Evolutionary conservation across 2,797 vertebrate genomes (phyloP).

Genomic region (Bradypus variegatus): DNA sequence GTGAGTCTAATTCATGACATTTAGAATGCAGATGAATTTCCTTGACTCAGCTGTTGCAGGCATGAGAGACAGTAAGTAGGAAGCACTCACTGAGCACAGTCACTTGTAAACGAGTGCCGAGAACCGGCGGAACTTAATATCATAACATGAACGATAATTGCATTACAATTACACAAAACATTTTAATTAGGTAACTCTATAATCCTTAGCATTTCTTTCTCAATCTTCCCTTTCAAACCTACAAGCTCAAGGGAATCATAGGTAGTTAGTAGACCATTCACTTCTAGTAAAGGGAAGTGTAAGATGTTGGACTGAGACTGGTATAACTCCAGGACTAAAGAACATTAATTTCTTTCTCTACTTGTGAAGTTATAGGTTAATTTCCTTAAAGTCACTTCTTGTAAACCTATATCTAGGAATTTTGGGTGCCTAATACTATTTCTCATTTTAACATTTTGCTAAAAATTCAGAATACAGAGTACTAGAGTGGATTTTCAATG

Average conservation of each 20-base stretch:
- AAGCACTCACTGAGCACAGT: background rate
- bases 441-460: background rate
- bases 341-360: background rate
- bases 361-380: background rate
- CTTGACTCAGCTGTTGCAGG: background rate
- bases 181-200: background rate
- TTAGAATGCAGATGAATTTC: too few relatives aligned
- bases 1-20: too few relatives aligned
- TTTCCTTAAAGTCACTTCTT: background rate
- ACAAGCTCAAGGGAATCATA: background rate
- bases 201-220: background rate
- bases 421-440: rapidly evolving
- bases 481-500: rapidly evolving
- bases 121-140: too few relatives aligned
- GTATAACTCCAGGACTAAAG: background rate
- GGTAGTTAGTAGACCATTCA: background rate
- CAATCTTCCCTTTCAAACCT: background rate
- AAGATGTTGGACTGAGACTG: background rate
- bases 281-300: background rate
- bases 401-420: too few relatives aligned
- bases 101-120: background rate
- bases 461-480: background rate
- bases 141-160: background rate
- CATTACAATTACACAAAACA: background rate
- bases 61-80: background rate